These are phyloP conservation scores for Rhadinocentrus ornatus DNA, from an alignment of 2,797 vertebrate genomes.

Conservation along the genomic window DNA sequence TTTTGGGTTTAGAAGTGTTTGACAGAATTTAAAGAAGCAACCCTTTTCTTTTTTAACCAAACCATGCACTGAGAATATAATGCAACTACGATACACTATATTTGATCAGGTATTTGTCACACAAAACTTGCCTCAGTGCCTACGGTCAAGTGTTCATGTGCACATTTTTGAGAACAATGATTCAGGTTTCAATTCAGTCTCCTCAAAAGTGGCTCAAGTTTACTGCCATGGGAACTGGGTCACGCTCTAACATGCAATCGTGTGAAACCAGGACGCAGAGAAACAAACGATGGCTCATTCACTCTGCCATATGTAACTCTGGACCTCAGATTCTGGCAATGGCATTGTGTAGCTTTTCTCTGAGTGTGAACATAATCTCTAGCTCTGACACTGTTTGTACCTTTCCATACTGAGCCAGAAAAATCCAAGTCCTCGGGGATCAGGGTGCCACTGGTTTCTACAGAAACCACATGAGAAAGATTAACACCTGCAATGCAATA, in stretches of 20 bases:
- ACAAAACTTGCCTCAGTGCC: no score
- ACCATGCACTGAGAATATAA: no score
- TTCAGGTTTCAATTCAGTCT: conserved; percentile 1
- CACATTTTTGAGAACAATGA: neutral
- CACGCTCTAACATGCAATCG: conserved; percentile 18
- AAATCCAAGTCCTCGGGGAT: conserved; percentile 20
- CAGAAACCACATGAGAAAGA: conserved; percentile 46
- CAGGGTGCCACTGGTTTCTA: conserved; percentile 34
- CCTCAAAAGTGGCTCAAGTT: neutral
- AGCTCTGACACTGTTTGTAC: conserved; percentile 33
- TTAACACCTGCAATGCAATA: conserved; percentile 35
- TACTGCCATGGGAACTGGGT: conserved; percentile 8
- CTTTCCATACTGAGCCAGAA: conserved; percentile 40
- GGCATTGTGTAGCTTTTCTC: conserved; percentile 13
- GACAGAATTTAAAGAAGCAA: no score
- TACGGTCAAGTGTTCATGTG: no score
- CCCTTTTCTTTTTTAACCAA: no score
- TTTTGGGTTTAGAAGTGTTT: neutral
- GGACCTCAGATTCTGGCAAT: conserved; percentile 29
- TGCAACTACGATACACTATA: no score
- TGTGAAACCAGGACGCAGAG: conserved; percentile 24
- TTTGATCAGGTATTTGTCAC: no score
- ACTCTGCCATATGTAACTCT: conserved; percentile 25
- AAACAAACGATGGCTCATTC: conserved; percentile 13
- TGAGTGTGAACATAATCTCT: conserved; percentile 46